Evolutionary conservation across 2,888 invertebrate genomes (phyloP).

Genomic region (Drosophila sordidapex): DNA sequence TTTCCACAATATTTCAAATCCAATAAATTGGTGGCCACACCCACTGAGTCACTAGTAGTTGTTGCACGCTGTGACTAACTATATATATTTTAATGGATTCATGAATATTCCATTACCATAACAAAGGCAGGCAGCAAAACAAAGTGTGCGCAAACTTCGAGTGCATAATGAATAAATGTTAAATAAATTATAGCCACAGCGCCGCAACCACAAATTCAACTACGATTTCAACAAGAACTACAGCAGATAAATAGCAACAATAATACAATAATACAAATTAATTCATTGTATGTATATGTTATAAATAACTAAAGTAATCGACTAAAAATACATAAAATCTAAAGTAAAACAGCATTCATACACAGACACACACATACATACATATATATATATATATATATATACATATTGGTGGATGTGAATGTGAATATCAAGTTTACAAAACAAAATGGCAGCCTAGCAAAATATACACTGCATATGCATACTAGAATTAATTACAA

Average conservation of each 20-base stretch:
- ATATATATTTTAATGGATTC: constrained; percentile 48
- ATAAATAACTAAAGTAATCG: constrained; percentile 74
- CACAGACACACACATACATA: constrained; percentile 10
- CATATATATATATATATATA: constrained; percentile 26
- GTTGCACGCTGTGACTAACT: constrained; percentile 11
- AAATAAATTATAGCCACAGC: constrained; percentile 56
- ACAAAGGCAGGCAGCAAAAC: constrained; percentile 43
- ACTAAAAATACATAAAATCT: constrained; percentile 46
- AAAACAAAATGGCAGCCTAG: constrained; percentile 63
- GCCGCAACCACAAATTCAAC: constrained; percentile 30
- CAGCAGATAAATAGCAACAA: constrained; percentile 39
- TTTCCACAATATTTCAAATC: not conserved
- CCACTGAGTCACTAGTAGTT: not conserved
- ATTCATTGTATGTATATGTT: constrained; percentile 76
- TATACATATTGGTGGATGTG: constrained; percentile 42
- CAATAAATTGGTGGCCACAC: constrained; percentile 3
- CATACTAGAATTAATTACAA: constrained; percentile 62
- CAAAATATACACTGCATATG: constrained; percentile 76
- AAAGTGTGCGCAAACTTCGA: constrained; percentile 50
- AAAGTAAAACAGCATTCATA: constrained; percentile 48
- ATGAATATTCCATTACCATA: constrained; percentile 72
- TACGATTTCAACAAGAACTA: constrained; percentile 20
- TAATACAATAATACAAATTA: constrained; percentile 61
- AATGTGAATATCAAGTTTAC: constrained; percentile 69
- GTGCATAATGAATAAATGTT: constrained; percentile 76